Conservation (phyloP, 2,888 invertebrate genomes). For the Eupeodes luniger region DNA sequence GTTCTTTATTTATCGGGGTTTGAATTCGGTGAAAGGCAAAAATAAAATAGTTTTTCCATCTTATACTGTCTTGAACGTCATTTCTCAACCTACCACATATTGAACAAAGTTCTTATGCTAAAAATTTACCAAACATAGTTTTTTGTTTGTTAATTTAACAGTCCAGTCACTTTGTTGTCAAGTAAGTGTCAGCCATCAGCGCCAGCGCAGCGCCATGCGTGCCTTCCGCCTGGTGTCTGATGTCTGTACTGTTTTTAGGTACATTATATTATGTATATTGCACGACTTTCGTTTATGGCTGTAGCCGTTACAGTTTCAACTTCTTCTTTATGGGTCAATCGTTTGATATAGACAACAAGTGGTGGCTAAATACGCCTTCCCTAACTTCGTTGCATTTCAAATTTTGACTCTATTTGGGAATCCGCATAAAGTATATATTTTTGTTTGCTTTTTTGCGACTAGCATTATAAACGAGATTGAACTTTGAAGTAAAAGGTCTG, state of each 20-base stretch:
- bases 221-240: conserved; percentile 34
- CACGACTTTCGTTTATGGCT: conserved; percentile 61
- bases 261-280: conserved; percentile 5
- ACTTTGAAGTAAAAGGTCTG: conserved; percentile 24
- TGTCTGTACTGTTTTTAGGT: neutral
- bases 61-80: conserved; percentile 52
- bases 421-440: conserved; percentile 9
- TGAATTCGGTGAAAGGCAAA: conserved; percentile 51
- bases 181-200: conserved; percentile 51
- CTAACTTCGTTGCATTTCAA: conserved; percentile 25
- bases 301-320: conserved; percentile 66
- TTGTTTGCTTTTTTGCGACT: conserved; percentile 8
- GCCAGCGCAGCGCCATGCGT: conserved; percentile 22
- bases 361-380: conserved; percentile 55
- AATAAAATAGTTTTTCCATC: conserved; percentile 12
- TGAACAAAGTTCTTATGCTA: conserved; percentile 24
- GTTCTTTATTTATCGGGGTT: conserved; percentile 27
- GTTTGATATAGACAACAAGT: conserved; percentile 53
- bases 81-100: neutral
- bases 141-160: conserved; percentile 37
- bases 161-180: conserved; percentile 29
- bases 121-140: conserved; percentile 26
- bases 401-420: conserved; percentile 62
- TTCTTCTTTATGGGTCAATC: conserved; percentile 62
- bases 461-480: conserved; percentile 61